Evolutionary conservation across 2,797 vertebrate genomes (phyloP).

Genomic region (Synanceia verrucosa): DNA sequence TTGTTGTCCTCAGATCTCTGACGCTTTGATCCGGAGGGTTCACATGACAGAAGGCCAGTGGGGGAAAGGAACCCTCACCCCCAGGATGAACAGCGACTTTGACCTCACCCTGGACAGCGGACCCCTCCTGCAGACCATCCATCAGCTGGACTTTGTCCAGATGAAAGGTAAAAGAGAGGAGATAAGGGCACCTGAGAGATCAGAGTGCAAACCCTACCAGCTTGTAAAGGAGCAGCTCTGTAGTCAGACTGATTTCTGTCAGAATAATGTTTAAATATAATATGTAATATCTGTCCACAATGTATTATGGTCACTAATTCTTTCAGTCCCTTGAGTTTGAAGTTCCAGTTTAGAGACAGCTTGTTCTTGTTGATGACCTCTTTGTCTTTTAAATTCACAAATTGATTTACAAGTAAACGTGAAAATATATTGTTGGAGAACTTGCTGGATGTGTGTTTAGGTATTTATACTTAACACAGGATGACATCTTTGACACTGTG

Average conservation of each 20-base stretch:
- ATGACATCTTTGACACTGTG: neutral
- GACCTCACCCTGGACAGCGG: constrained; percentile 97
- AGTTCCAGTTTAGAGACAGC: neutral
- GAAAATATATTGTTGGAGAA: neutral
- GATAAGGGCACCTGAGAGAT: neutral
- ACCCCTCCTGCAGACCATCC: constrained; percentile 95
- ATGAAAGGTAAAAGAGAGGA: constrained; percentile 91
- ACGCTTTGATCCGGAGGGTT: constrained; percentile 96
- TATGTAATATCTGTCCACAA: neutral
- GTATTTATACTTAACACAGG: neutral
- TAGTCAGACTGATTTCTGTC: neutral
- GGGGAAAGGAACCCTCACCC: constrained; percentile 96
- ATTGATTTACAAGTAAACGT: neutral
- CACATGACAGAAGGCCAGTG: constrained; percentile 97
- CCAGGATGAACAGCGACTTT: constrained; percentile 97
- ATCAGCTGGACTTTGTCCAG: constrained; percentile 98
- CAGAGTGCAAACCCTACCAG: neutral
- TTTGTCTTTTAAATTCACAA: neutral
- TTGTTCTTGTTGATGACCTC: neutral
- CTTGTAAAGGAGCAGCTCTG: neutral
- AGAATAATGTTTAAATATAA: neutral
- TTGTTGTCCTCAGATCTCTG: constrained; percentile 88
- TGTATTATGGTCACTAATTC: neutral
- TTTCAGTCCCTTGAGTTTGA: neutral
- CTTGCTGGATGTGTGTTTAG: neutral